These are phyloP conservation scores for Trichosurus vulpecula DNA, from an alignment of 2,797 vertebrate species.

Conservation along the genomic window DNA sequence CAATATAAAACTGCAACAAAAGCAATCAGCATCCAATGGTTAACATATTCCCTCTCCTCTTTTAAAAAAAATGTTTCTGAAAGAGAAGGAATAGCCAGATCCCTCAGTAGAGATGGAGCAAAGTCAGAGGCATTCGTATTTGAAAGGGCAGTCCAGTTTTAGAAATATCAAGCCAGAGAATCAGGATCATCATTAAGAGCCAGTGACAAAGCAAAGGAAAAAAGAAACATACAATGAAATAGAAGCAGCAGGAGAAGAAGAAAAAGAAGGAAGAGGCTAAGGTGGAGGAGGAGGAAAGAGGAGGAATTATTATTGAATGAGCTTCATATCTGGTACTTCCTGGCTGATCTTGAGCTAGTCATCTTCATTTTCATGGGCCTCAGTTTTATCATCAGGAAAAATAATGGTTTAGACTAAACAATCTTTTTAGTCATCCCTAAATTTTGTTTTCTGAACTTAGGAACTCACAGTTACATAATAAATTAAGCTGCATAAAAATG, in stretches of 20 bases:
- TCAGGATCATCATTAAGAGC: not conserved
- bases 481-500: not conserved
- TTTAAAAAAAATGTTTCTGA: constrained; percentile 22
- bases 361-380: not conserved
- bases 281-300: not conserved
- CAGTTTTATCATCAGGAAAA: not conserved
- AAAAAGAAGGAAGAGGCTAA: not conserved
- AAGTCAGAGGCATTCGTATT: not conserved
- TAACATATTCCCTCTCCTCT: not conserved
- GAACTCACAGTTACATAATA: not conserved
- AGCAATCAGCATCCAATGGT: constrained; percentile 55
- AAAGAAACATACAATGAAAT: not conserved
- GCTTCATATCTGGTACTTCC: not conserved
- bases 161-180: not conserved
- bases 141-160: not conserved
- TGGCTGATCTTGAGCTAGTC: not conserved
- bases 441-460: not conserved
- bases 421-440: not conserved
- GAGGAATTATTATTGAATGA: not conserved
- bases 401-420: not conserved
- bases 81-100: not conserved
- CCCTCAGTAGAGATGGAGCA: not conserved
- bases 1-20: constrained; percentile 55
- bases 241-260: not conserved
- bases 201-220: not conserved